phyloP scores from a whole-genome alignment of 1,140 invertebrate species.

The Varroa destructor region DNA sequence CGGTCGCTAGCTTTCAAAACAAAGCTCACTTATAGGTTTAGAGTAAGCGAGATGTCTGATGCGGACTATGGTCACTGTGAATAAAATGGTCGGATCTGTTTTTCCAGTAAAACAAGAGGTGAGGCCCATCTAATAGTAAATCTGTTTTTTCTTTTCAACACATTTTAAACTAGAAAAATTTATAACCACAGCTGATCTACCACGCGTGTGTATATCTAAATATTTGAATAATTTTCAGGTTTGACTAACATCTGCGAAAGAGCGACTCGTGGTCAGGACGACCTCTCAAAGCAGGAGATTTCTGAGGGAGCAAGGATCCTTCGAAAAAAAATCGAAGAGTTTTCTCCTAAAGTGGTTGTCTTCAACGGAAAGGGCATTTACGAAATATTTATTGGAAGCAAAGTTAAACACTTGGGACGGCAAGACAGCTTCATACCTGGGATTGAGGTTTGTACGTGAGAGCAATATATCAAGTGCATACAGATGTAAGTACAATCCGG shows the following conservation, averaged over 20 bases:
- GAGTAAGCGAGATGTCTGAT: too few species aligned
- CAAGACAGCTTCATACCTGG: not conserved
- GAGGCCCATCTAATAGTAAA: too few species aligned
- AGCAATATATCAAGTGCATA: too few species aligned
- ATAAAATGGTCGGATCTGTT: too few species aligned
- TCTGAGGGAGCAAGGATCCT: constrained; percentile 84
- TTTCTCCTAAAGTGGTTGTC: constrained; percentile 87
- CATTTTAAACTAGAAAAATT: too few species aligned
- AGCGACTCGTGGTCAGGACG: not conserved
- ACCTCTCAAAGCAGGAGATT: constrained; percentile 58
- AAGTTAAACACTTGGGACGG: not conserved
- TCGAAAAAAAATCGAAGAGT: constrained; percentile 77
- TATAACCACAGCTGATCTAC: not conserved
- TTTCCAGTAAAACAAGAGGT: too few species aligned
- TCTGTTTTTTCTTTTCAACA: too few species aligned
- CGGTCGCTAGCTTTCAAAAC: too few species aligned
- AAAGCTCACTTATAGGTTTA: too few species aligned
- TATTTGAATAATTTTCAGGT: not conserved
- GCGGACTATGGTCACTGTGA: too few species aligned
- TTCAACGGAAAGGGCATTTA: constrained; percentile 80
- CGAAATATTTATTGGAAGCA: constrained; percentile 12
- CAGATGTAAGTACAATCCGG: too few species aligned
- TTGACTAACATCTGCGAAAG: not conserved
- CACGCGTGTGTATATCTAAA: not conserved
- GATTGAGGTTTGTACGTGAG: too few species aligned